These are phyloP conservation scores for Drosophila nebulosa DNA, from an alignment of 1,140 invertebrate species.

Conservation along the genomic window DNA sequence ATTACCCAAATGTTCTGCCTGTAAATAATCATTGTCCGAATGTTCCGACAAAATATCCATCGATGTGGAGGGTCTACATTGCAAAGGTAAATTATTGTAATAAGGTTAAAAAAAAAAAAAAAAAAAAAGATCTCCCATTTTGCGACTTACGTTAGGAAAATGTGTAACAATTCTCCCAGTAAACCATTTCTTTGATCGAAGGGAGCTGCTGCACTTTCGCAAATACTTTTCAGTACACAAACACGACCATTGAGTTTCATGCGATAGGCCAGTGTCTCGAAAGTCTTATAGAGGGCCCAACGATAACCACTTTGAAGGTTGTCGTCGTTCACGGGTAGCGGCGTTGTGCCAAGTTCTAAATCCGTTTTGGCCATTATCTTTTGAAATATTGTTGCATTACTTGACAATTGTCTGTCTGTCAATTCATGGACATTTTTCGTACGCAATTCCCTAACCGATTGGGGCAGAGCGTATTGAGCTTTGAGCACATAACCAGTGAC, in stretches of 20 bases:
- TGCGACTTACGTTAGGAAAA: constrained; percentile 85
- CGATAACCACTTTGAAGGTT: constrained; percentile 51
- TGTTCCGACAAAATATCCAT: constrained; percentile 83
- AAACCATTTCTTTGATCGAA: constrained; percentile 85
- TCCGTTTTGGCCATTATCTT: constrained; percentile 30
- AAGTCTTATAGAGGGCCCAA: constrained; percentile 57
- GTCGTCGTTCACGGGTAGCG: constrained; percentile 7
- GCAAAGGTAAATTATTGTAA: neutral
- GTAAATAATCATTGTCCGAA: constrained; percentile 86
- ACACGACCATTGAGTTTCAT: constrained; percentile 85
- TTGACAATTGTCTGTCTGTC: neutral
- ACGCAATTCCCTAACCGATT: constrained; percentile 43
- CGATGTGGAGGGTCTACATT: constrained; percentile 84
- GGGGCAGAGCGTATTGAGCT: constrained; percentile 65
- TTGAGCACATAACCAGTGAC: constrained; percentile 74
- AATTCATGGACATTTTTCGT: constrained; percentile 41
- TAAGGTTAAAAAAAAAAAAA: neutral
- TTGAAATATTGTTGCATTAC: constrained; percentile 54
- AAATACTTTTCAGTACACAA: constrained; percentile 88
- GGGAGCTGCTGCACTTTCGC: constrained; percentile 86
- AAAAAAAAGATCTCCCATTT: neutral
- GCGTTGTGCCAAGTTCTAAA: constrained; percentile 21
- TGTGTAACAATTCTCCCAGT: constrained; percentile 86
- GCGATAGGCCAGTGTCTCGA: constrained; percentile 68
- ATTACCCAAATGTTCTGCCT: constrained; percentile 85